These are phyloP conservation scores for Thera obeliscata DNA, from an alignment of 2,888 invertebrate species.

Conservation along the genomic window DNA sequence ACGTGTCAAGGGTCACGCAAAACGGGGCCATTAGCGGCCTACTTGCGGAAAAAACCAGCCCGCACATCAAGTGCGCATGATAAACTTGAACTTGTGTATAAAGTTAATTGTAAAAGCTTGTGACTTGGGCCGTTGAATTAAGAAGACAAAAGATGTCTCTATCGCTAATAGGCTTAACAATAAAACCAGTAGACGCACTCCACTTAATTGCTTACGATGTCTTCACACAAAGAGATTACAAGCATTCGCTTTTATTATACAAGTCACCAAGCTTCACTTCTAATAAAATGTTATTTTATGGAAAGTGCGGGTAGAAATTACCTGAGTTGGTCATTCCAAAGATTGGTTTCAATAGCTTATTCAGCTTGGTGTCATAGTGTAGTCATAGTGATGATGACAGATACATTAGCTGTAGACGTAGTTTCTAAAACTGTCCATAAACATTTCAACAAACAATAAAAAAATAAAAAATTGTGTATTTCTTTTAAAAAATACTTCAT, in stretches of 20 bases:
- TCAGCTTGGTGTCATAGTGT: not conserved
- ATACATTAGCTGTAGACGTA: no score
- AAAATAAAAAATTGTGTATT: not conserved
- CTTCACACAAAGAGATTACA: conserved; percentile 53
- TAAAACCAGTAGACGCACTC: conserved; percentile 66
- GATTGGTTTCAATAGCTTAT: not conserved
- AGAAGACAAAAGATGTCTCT: conserved; percentile 64
- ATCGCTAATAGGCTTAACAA: conserved; percentile 70
- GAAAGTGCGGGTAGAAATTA: conserved; percentile 9
- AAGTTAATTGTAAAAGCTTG: conserved; percentile 14
- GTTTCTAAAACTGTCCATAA: not conserved
- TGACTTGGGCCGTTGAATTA: conserved; percentile 45
- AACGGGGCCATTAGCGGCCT: no score
- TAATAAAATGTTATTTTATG: conserved; percentile 31
- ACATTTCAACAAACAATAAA: not conserved
- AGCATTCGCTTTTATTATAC: conserved; percentile 32
- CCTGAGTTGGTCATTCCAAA: conserved; percentile 1
- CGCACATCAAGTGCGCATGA: no score
- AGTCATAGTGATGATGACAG: no score
- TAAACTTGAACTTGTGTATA: no score
- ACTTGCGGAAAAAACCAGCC: no score
- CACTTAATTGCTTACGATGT: conserved; percentile 65
- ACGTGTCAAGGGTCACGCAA: no score
- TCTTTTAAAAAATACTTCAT: conserved; percentile 4
- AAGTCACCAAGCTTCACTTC: conserved; percentile 25